Evolutionary conservation across 2,797 vertebrate genomes (phyloP), one percentile per base, ranked within the genome.

Genomic region (Pantherophis vulpinus): DNA sequence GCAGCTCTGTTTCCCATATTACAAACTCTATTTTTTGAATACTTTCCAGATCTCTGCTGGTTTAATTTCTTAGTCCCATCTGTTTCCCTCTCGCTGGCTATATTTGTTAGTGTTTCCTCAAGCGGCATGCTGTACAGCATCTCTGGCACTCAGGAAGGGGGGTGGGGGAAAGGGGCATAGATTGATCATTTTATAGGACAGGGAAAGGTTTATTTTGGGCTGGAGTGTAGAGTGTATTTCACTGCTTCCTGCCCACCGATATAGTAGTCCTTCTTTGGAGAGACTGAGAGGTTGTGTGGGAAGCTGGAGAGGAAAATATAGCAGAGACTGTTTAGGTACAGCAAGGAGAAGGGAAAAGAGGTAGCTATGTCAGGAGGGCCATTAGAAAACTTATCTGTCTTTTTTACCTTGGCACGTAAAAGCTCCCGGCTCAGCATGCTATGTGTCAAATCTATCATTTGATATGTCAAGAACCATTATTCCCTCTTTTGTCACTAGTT

Each of bases 361-460:
- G 88, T 96, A 96, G 97, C 96, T 95, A 96, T 98, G 98, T 98
- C 98, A 98, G 97, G 97, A 98, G 98, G 97, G 97, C 98, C 98
- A 98, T 98, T 98, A 98, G 98, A 97, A 97, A 97, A 97, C 98
- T 98, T 98, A 98, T 99, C 98, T 98, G 98, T 99, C 98, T 99
- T 98, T 98, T 96, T 96, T 96, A 95, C 96, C 96, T 97, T 98
- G 97, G 97, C 97, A 97, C 96, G 90, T 94, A 96, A 98, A 98
- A 97, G 97, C 98, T 98, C 98, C 97, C 97, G 96, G 97, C 98
- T 98, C 98, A 97, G 98, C 98, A 97, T 97, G 97, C 98, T 97
- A 96, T 97, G 97, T 98, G 98, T 98, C 98, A 97, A 98, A 99
- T 99, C 98, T 98, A 99, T 99, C 98, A 99, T 98, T 98, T 98